phyloP scores from a whole-genome alignment of 1,140 invertebrate genomes.

The Apis dorsata region DNA sequence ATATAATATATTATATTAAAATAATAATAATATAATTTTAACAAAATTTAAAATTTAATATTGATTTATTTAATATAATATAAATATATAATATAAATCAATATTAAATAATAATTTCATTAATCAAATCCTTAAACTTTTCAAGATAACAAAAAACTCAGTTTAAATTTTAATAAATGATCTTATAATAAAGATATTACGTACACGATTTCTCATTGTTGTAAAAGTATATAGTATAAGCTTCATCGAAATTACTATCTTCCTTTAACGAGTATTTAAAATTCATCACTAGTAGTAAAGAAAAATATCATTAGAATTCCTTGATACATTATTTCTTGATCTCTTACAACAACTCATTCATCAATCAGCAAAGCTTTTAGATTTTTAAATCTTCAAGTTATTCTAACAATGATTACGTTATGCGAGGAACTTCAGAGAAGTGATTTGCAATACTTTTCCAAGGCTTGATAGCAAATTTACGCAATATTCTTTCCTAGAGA shows the following conservation, averaged over 20 bases:
- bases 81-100: no score
- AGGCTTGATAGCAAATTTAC: neutral
- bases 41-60: no score
- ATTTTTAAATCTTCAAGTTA: neutral
- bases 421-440: neutral
- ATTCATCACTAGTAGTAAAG: neutral
- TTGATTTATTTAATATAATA: no score
- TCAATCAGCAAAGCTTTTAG: neutral
- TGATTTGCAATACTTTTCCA: neutral
- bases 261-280: neutral
- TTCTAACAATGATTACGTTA: neutral
- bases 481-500: neutral
- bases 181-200: neutral
- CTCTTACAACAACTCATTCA: neutral
- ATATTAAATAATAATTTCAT: neutral
- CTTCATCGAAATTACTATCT: neutral
- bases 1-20: neutral
- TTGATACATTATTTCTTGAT: neutral
- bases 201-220: conserved; percentile 4
- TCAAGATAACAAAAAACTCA: neutral
- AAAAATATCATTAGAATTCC: neutral
- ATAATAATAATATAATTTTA: neutral
- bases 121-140: no score
- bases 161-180: neutral
- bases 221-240: neutral